Evolutionary conservation across 2,113 vertebrate species (phyloP).

Genomic region (Pelvicachromis taeniatus): DNA sequence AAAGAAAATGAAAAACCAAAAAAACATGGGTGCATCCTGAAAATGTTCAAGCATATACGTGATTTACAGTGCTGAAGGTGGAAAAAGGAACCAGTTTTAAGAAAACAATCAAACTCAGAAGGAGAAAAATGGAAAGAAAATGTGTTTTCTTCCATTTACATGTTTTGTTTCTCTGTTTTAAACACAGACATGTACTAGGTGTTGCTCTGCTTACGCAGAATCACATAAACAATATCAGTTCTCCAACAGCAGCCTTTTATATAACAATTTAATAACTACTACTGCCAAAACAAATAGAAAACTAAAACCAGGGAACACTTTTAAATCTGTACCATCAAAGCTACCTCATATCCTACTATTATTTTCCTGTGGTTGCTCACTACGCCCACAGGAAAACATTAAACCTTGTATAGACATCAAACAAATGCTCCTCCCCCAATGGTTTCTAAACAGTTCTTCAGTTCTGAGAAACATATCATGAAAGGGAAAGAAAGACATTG

Average conservation of each 20-base stretch:
- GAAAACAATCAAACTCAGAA: background rate
- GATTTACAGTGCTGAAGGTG: background rate
- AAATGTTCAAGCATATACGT: background rate
- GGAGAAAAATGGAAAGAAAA: background rate
- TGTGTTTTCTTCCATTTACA: background rate
- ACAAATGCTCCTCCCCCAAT: background rate
- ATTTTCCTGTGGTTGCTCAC: background rate
- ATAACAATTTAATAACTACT: background rate
- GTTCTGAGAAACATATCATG: background rate
- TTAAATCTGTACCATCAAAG: background rate
- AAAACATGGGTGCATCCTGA: background rate
- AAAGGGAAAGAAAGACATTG: constrained; percentile 1
- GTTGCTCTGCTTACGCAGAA: background rate
- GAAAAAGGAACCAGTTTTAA: background rate
- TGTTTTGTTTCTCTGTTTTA: rapidly evolving
- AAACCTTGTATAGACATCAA: background rate
- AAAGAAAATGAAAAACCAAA: background rate
- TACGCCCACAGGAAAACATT: background rate
- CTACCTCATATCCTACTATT: background rate
- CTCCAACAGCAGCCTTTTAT: background rate
- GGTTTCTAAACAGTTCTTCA: background rate
- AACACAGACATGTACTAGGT: background rate
- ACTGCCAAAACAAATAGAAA: background rate
- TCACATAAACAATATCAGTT: background rate
- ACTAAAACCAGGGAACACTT: background rate